These are phyloP conservation scores for Spongilla lacustris DNA, from an alignment of 37 sponge, comb jelly and placozoan genomes.

Conservation along the genomic window DNA sequence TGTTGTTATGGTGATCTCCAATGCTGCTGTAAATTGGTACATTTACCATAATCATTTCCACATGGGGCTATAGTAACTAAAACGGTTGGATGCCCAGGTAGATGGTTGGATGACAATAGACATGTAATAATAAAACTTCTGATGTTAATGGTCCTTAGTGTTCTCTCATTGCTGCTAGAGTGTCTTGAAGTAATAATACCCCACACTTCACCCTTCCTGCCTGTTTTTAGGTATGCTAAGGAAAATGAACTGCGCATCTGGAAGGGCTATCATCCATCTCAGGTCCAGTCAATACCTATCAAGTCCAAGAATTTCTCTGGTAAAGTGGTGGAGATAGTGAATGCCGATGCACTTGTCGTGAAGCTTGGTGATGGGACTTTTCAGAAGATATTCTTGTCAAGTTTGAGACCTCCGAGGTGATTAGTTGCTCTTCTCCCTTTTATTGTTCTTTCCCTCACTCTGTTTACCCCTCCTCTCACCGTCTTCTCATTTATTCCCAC, in stretches of 20 bases:
- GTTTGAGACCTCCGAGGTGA: conserved; percentile 88
- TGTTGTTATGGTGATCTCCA: no score
- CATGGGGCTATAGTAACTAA: no score
- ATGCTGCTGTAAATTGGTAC: no score
- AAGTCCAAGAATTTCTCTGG: conserved; percentile 66
- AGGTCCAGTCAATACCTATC: conserved; percentile 1
- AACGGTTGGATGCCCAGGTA: no score
- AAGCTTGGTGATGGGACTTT: conserved; percentile 62
- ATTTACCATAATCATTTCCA: no score
- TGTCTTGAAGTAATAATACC: no score
- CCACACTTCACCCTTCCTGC: no score
- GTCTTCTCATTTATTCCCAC: background rate
- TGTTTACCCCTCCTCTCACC: background rate
- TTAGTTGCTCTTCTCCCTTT: no score
- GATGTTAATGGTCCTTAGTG: no score
- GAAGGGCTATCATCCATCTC: conserved; percentile 63
- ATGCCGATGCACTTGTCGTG: conserved; percentile 85
- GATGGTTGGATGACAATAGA: no score
- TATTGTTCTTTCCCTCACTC: background rate
- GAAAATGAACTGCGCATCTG: conserved; percentile 71
- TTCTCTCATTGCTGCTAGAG: no score
- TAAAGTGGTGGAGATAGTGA: conserved; percentile 90
- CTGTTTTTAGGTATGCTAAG: conserved; percentile 83
- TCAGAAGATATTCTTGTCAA: conserved; percentile 93
- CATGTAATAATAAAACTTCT: no score